phyloP scores from a whole-genome alignment of 2,113 vertebrate species.

The Mohoua ochrocephala region DNA sequence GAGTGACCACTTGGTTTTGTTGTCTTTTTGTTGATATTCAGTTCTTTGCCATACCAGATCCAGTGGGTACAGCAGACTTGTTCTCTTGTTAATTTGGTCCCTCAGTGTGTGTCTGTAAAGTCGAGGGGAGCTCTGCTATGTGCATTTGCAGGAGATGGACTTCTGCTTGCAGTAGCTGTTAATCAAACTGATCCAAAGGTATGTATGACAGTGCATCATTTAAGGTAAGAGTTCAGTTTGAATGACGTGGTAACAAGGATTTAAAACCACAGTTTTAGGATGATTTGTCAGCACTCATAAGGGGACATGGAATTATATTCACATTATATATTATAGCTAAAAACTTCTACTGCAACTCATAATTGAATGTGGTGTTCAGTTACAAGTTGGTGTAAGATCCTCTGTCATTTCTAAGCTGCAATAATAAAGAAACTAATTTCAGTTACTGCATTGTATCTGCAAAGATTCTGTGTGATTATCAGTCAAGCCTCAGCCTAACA shows the following conservation, averaged over 20 bases:
- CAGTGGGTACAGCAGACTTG: conserved; percentile 82
- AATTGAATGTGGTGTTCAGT: neutral
- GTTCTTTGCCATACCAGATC: conserved; percentile 72
- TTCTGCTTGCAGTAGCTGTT: conserved; percentile 79
- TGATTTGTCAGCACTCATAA: neutral
- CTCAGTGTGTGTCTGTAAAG: conserved; percentile 81
- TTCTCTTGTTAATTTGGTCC: conserved; percentile 70
- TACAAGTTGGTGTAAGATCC: neutral
- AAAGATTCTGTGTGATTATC: neutral
- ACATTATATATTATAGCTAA: neutral
- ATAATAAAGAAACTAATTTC: neutral
- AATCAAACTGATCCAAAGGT: conserved; percentile 93
- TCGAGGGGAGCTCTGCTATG: conserved; percentile 87
- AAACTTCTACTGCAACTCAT: neutral
- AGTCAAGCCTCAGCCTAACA: neutral
- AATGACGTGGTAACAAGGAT: neutral
- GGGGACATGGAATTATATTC: neutral
- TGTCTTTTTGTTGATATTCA: conserved; percentile 15
- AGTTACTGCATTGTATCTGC: neutral
- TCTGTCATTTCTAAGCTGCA: neutral
- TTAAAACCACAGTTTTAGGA: neutral
- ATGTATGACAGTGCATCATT: neutral
- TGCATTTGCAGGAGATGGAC: conserved; percentile 85
- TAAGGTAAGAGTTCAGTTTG: neutral
- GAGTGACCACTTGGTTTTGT: neutral